Base-by-base conservation (phyloP, 2,888 invertebrate genomes). In the Nebria salina region DNA sequence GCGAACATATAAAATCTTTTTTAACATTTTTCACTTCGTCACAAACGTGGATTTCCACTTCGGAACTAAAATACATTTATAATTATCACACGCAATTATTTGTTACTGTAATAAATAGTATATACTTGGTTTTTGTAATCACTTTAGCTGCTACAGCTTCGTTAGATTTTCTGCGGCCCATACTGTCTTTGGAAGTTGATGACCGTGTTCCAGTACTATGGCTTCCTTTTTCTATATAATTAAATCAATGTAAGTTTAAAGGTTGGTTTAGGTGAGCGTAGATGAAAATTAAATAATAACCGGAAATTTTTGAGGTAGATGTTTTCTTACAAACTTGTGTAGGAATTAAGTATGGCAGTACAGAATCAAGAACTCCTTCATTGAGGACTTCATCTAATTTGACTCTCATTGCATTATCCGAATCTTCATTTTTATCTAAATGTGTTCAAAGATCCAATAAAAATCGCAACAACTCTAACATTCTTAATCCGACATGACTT, bases 1-100 rank as follows among this genome's bases (percentile, higher is more conserved):
- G 95, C 0, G 96, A 94, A 86, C 98, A 98, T 77, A 93, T 91
- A 87, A 98, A 98, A 87, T 97, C 97, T 86, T 95, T 95, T 84
- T 96, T 96, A 81, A 95, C 90, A 77, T 95, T 96, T 88, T 97
- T 97, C 0, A 96, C 94, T 89, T 98, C 98, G 87, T 98, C 98
- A 86, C 97, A 97, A 0, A 98, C 98, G 87, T 98, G 97, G 84
- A 98, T 98, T 87, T 97, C 95, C 15, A 98, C 95, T 86, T 97
- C 96, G 1, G 92, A 92, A 8, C 88, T 88, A 78, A 70, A 70
- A 70, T 34, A 54, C 1, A 78, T 76, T 9, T 72, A 76, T 6
- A 26, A n/a, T 72, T 34, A 34, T 34, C 34, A 34, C 2, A 34
- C 5, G 34, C 2, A 34, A 5, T 34, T 34, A 34, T 2, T 34